Evolutionary conservation across 2,888 invertebrate species (phyloP), one percentile per base, ranked within the genome.

Genomic region (Drosophila emarginata): DNA sequence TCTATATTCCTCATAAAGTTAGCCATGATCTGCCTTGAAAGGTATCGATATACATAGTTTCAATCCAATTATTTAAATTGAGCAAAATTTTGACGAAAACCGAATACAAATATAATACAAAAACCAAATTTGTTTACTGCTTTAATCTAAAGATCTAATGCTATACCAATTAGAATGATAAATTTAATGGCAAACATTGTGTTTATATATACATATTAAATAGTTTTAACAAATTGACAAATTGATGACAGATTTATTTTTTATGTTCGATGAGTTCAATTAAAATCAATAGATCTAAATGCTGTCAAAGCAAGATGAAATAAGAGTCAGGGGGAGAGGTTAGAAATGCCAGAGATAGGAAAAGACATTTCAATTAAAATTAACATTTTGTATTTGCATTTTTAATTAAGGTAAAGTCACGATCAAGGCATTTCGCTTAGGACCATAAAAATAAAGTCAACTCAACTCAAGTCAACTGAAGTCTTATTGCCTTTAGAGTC

Each of bases 331-430:
- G 28, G 32, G 11, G 32, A 32, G 11, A 32, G 32, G 11, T 9
- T 28, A 6, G 9, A 1, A 32, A 1, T 4, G 9, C 32, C 32
- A 32, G 11, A 21, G 45, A 12, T 15, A 18, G 9, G 9, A 6
- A 36, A 14, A 21, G 51, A 50, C 21, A 28, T 54, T 50, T 36
- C 61, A 61, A 64, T 80, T 76, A 63, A 78, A 70, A 72, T 67
- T 61, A 65, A 56, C 60, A 77, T 78, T 78, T 11, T 74, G 72
- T 72, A 80, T 71, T 83, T 83, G 76, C 78, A 80, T 72, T 78
- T 80, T 86, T 86, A 83, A 82, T 82, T 78, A 80, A 74, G 70
- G 59, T 53, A 67, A 56, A 61, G 71, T 79, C 54, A 65, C 60
- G 61, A 36, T 36, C 61, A 52, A 54, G 72, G 61, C 72, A 72